Evolutionary conservation across 2,797 vertebrate species (phyloP).

Genomic region (Aplochiton taeniatus): DNA sequence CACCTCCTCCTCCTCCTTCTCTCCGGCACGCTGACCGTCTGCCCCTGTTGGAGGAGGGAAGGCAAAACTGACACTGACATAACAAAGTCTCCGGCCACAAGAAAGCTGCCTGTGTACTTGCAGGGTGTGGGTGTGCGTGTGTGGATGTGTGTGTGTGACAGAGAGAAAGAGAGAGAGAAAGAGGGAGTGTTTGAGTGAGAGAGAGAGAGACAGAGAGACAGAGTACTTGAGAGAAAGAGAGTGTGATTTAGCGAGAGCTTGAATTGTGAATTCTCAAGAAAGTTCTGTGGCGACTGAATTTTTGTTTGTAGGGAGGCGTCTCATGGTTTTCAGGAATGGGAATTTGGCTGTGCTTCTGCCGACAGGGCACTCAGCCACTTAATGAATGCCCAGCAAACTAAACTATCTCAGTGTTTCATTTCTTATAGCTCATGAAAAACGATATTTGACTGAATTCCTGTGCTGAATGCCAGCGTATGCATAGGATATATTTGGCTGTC

Average conservation of each 20-base stretch:
- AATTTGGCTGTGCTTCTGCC: constrained; percentile 25
- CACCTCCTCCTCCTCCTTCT: too few species aligned
- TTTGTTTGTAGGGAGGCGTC: constrained; percentile 37
- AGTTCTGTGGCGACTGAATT: constrained; percentile 29
- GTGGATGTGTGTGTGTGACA: background rate
- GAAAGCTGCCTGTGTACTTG: constrained; percentile 68
- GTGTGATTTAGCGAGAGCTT: constrained; percentile 9
- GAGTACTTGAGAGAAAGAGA: constrained; percentile 43
- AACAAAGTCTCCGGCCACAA: constrained; percentile 62
- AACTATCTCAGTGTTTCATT: background rate
- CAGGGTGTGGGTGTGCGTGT: constrained; percentile 16
- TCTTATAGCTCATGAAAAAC: background rate
- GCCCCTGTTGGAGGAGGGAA: constrained; percentile 45
- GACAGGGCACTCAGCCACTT: constrained; percentile 25
- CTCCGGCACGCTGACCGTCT: too few species aligned
- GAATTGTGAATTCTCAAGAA: constrained; percentile 30
- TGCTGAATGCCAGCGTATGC: constrained; percentile 14
- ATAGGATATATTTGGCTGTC: constrained; percentile 48
- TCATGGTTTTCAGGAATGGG: constrained; percentile 35
- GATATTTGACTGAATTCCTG: too few species aligned
- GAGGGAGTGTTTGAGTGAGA: background rate
- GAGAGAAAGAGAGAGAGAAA: background rate
- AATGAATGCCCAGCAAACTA: constrained; percentile 10
- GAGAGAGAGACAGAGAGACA: constrained; percentile 20
- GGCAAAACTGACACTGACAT: constrained; percentile 63